Percentiles rank a stretch among this genome's conserved stretches.
phyloP scores from a whole-genome alignment of 2,797 vertebrate species.

The Meda fulgida region DNA sequence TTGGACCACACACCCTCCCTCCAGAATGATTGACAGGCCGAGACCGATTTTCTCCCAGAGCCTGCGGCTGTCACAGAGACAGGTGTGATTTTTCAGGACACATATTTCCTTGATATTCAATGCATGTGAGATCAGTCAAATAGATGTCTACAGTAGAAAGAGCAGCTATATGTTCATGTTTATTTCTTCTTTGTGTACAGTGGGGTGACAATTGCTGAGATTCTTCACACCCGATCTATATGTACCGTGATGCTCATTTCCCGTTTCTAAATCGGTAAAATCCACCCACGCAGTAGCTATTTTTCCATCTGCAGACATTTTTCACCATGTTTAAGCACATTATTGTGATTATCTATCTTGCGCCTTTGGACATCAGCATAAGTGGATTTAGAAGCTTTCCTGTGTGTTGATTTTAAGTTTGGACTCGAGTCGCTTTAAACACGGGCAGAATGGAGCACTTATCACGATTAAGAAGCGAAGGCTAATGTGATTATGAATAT shows the following conservation, averaged over 20 bases:
- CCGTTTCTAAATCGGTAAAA: conserved; percentile 47
- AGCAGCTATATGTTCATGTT: conserved; percentile 5
- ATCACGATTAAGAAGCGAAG: conserved; percentile 72
- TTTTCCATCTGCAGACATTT: conserved; percentile 40
- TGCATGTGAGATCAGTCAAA: neutral
- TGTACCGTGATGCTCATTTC: conserved; percentile 34
- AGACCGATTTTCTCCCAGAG: neutral
- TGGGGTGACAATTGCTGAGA: neutral
- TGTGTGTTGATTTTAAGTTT: conserved; percentile 62
- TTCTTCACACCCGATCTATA: conserved; percentile 43
- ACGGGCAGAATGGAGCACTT: conserved; percentile 39
- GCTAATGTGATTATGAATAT: conserved; percentile 79
- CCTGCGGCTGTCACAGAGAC: neutral
- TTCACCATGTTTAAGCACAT: conserved; percentile 53
- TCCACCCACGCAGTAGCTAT: conserved; percentile 38
- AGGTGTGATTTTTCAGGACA: conserved; percentile 22
- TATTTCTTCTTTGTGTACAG: conserved; percentile 29
- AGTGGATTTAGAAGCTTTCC: conserved; percentile 75
- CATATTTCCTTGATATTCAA: neutral
- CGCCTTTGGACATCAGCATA: conserved; percentile 66
- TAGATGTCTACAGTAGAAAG: neutral
- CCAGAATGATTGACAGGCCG: neutral
- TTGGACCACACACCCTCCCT: neutral
- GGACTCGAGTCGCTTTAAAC: conserved; percentile 14
- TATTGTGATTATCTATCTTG: conserved; percentile 61